Evolutionary conservation across 2,113 vertebrate genomes (phyloP).

Genomic region (Mola mola): DNA sequence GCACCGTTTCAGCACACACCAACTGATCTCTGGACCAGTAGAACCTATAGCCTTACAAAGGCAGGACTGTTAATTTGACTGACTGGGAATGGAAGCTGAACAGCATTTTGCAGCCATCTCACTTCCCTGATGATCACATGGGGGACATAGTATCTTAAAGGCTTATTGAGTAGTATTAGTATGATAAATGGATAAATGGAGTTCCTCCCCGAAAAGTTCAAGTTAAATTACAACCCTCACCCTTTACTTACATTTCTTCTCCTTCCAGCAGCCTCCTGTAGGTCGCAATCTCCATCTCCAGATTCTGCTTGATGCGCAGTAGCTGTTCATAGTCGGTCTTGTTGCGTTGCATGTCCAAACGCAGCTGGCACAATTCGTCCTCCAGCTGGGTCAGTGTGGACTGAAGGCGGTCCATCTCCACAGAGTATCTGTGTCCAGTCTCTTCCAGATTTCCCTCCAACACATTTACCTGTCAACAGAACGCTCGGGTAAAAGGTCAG

Average conservation of each 20-base stretch:
- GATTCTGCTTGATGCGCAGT: constrained; percentile 83
- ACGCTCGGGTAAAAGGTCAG: background rate
- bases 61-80: too few species aligned
- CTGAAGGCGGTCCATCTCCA: constrained; percentile 80
- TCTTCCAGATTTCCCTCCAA: constrained; percentile 81
- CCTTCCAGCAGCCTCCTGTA: constrained; percentile 85
- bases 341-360: constrained; percentile 81
- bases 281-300: constrained; percentile 86
- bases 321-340: constrained; percentile 84
- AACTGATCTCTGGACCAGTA: too few species aligned
- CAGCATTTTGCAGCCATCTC: too few species aligned
- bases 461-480: constrained; percentile 63
- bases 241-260: constrained; percentile 78
- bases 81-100: too few species aligned
- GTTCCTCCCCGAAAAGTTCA: too few species aligned
- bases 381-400: constrained; percentile 74
- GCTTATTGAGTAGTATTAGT: too few species aligned
- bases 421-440: constrained; percentile 74
- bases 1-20: too few species aligned
- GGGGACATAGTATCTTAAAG: too few species aligned
- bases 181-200: too few species aligned
- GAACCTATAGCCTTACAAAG: too few species aligned
- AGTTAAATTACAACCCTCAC: too few species aligned
- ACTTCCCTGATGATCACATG: too few species aligned
- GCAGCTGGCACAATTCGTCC: constrained; percentile 81